phyloP scores from a whole-genome alignment of 2,113 vertebrate genomes.

The Ammodramus savannarum region DNA sequence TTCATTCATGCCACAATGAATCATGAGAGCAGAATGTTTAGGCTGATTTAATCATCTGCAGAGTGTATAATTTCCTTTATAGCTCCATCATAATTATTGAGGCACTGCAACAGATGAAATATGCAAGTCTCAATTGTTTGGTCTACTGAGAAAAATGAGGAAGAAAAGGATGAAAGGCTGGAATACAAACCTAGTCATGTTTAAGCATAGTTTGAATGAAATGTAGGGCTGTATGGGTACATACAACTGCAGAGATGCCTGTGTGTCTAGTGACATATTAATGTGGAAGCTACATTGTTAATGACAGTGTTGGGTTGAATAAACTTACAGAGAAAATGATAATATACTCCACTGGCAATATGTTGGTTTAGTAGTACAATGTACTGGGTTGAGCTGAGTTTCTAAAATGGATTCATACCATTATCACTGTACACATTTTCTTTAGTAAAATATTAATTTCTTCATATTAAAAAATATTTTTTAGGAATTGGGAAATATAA shows the following conservation, averaged over 20 bases:
- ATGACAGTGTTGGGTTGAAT: neutral
- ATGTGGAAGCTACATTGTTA: neutral
- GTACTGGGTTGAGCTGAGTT: neutral
- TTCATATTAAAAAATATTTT: neutral
- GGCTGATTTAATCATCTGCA: conserved; percentile 17
- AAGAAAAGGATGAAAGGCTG: neutral
- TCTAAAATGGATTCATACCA: neutral
- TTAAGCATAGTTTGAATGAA: neutral
- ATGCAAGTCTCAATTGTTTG: neutral
- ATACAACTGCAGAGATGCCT: neutral
- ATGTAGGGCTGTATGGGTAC: neutral
- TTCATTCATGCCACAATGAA: conserved; percentile 31
- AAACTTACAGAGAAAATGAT: neutral
- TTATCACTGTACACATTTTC: neutral
- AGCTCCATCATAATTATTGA: conserved; percentile 40
- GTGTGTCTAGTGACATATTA: neutral
- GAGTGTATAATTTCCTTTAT: conserved; percentile 29
- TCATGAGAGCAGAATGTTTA: conserved; percentile 39
- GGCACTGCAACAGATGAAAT: neutral
- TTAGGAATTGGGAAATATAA: neutral
- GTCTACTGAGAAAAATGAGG: neutral
- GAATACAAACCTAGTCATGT: neutral
- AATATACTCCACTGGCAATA: neutral
- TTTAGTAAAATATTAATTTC: neutral
- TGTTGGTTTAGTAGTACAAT: neutral